Percentiles rank a stretch among this genome's conserved stretches.
Evolutionary conservation across 2,113 vertebrate species (phyloP).

Genomic region (Nerophis ophidion): DNA sequence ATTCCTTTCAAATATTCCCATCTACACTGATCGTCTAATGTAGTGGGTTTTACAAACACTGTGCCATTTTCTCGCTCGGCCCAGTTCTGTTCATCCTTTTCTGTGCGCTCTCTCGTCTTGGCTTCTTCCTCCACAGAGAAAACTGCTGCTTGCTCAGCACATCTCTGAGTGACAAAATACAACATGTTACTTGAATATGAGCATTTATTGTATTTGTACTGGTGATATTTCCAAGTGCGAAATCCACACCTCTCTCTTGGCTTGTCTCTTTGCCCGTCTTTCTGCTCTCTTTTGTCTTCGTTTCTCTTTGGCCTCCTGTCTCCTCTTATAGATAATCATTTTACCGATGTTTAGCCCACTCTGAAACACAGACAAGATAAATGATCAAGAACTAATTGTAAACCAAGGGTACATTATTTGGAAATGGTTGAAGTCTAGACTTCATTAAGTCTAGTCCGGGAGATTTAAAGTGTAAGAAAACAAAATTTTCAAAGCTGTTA

Average conservation of each 20-base stretch:
- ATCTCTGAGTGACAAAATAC: slow-evolving; percentile 19
- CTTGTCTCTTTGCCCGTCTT: slow-evolving; percentile 72
- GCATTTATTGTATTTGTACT: not conserved
- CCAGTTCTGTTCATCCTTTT: slow-evolving; percentile 39
- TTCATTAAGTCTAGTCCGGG: no score
- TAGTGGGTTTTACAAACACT: slow-evolving; percentile 68
- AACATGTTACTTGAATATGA: not conserved
- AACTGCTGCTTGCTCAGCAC: slow-evolving; percentile 16
- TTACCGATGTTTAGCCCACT: slow-evolving; percentile 81
- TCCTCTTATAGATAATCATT: slow-evolving; percentile 84
- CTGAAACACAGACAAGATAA: slow-evolving; percentile 54
- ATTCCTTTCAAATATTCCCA: slow-evolving; percentile 71
- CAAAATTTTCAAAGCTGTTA: no score
- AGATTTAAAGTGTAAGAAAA: no score
- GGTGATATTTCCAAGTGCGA: not conserved
- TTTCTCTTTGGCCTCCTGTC: slow-evolving; percentile 78
- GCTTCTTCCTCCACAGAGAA: slow-evolving; percentile 63
- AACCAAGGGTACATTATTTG: no score
- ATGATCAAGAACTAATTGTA: no score
- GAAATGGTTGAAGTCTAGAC: not conserved
- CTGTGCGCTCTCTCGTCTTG: slow-evolving; percentile 31
- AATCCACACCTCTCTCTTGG: slow-evolving; percentile 61
- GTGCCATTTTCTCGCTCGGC: slow-evolving; percentile 61
- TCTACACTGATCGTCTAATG: slow-evolving; percentile 39
- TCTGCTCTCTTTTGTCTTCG: slow-evolving; percentile 72